Percentiles rank a stretch among this genome's conserved stretches.
phyloP scores from a whole-genome alignment of 2,888 invertebrate genomes.

The Dolichopus griseipennis region DNA sequence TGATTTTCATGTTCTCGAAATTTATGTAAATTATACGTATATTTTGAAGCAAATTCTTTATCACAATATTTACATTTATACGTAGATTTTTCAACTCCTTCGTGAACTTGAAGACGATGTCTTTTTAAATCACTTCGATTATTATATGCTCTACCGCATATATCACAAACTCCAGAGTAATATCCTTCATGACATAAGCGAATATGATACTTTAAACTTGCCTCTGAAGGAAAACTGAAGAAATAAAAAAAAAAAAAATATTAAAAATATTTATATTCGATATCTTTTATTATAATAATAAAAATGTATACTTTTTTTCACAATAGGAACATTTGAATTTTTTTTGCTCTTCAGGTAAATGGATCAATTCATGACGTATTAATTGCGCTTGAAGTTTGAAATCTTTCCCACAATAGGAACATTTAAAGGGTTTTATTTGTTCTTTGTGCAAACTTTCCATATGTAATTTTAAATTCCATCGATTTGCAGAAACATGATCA shows the following conservation, averaged over 20 bases:
- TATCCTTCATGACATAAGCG: neutral
- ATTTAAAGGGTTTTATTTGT: neutral
- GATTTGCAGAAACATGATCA: neutral
- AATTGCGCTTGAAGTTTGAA: neutral
- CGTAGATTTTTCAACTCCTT: neutral
- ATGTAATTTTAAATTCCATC: neutral
- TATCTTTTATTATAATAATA: neutral
- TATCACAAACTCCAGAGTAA: neutral
- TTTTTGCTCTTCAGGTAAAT: neutral
- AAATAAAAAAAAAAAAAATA: neutral
- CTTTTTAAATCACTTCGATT: neutral
- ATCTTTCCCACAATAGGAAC: neutral
- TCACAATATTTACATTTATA: constrained; percentile 1
- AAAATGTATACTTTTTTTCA: neutral
- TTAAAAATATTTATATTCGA: too few species aligned
- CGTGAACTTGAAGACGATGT: neutral
- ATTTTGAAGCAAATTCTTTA: neutral
- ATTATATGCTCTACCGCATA: neutral
- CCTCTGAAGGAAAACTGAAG: neutral
- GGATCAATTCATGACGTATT: neutral
- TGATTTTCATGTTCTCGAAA: constrained; percentile 4
- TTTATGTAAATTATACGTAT: neutral
- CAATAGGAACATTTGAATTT: neutral
- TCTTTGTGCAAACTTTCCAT: neutral
- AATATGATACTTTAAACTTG: neutral